These are phyloP conservation scores for Columba guinea DNA, from an alignment of 2,797 vertebrate species.

Conservation along the genomic window DNA sequence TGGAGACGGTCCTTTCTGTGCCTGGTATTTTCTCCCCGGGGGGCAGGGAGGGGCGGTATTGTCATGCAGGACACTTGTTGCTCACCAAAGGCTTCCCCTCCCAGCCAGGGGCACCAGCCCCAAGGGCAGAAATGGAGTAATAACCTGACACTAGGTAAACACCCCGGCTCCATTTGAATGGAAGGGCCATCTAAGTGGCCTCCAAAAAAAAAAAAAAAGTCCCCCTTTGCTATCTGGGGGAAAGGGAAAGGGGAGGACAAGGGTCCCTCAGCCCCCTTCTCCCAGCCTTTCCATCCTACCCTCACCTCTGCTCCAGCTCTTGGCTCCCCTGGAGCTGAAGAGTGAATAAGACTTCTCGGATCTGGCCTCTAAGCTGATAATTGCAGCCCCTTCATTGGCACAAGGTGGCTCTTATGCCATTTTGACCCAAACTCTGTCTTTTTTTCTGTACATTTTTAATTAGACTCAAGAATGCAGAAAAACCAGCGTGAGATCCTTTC, in stretches of 20 bases:
- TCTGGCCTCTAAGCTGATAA: conserved; percentile 88
- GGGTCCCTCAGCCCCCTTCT: neutral
- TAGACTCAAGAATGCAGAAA: conserved; percentile 83
- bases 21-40: neutral
- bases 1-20: neutral
- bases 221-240: neutral
- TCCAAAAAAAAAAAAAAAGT: neutral
- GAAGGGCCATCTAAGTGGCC: neutral
- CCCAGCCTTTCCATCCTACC: neutral
- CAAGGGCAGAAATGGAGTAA: neutral
- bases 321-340: neutral
- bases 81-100: neutral
- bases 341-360: neutral
- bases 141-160: conserved; percentile 61
- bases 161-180: conserved; percentile 56
- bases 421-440: conserved; percentile 79
- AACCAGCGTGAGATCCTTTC: conserved; percentile 76
- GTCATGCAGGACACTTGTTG: conserved; percentile 25
- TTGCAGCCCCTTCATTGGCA: conserved; percentile 89
- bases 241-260: neutral
- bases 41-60: neutral
- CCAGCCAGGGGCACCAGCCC: neutral
- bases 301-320: neutral
- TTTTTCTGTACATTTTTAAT: conserved; percentile 67
- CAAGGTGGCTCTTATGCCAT: conserved; percentile 88